These are phyloP conservation scores for Chlamydotis undulata DNA, from an alignment of 2,113 vertebrate genomes.

Conservation along the genomic window DNA sequence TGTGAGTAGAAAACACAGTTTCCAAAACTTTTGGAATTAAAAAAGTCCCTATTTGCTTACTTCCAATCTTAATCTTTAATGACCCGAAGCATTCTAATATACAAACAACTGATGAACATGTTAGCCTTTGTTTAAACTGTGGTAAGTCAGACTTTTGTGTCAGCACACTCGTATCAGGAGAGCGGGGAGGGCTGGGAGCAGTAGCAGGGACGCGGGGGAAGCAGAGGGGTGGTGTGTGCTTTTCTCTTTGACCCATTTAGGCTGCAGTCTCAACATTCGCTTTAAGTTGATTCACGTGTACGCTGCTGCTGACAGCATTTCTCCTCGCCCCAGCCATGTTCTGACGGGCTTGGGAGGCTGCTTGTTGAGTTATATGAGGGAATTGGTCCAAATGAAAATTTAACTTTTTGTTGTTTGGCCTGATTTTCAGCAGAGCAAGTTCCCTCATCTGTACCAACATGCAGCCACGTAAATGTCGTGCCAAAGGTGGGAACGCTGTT, in stretches of 20 bases:
- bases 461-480: neutral
- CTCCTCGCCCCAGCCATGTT: neutral
- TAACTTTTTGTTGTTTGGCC: neutral
- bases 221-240: neutral
- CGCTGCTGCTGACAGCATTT: slow-evolving; percentile 12
- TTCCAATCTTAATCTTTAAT: neutral
- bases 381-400: neutral
- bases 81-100: neutral
- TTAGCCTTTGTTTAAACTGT: neutral
- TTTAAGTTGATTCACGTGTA: slow-evolving; percentile 9
- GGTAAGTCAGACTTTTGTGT: neutral
- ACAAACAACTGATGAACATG: neutral
- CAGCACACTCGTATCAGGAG: neutral
- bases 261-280: neutral
- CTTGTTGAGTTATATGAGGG: neutral
- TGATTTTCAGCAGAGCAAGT: neutral
- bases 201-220: neutral
- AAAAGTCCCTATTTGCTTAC: neutral
- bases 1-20: neutral
- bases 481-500: neutral
- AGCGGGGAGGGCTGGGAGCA: neutral
- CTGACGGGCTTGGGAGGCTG: neutral
- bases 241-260: slow-evolving; percentile 50
- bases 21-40: neutral
- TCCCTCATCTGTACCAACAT: neutral